Percentiles rank a stretch among this genome's conserved stretches.
These are phyloP conservation scores for Ochlodes sylvanus DNA, from an alignment of 2,888 invertebrate genomes.

Conservation along the genomic window DNA sequence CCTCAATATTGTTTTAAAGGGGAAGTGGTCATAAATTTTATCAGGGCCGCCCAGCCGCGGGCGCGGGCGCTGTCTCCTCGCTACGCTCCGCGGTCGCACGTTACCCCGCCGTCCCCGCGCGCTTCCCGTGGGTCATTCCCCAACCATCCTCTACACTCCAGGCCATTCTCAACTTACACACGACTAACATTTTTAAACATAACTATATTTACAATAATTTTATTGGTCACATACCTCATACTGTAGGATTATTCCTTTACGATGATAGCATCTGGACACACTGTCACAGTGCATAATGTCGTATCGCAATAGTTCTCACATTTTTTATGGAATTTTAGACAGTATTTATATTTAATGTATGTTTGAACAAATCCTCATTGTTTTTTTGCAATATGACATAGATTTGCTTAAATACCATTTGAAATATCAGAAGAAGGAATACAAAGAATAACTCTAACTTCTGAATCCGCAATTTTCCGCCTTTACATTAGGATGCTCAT, in stretches of 20 bases:
- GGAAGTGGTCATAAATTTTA: conserved; percentile 86
- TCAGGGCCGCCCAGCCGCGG: conserved; percentile 79
- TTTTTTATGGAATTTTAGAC: too few species aligned
- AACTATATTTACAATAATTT: too few species aligned
- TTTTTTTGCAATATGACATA: too few species aligned
- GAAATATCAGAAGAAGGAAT: neutral
- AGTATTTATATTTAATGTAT: too few species aligned
- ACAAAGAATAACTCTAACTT: conserved; percentile 43
- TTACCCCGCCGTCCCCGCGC: conserved; percentile 45
- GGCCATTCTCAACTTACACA: conserved; percentile 34
- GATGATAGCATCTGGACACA: too few species aligned
- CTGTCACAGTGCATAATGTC: too few species aligned
- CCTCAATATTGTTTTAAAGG: conserved; percentile 86
- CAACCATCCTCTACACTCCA: conserved; percentile 22
- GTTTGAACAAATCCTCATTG: too few species aligned
- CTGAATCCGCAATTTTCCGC: conserved; percentile 78
- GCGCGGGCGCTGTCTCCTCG: conserved; percentile 47
- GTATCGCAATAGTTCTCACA: too few species aligned
- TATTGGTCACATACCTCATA: too few species aligned
- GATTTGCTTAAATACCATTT: neutral
- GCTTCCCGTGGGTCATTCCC: conserved; percentile 26
- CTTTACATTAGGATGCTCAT: conserved; percentile 67
- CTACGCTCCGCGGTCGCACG: conserved; percentile 48
- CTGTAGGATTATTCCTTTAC: too few species aligned
- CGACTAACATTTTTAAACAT: too few species aligned